Conservation (phyloP, 1,140 invertebrate species). For the Nomia melanderi region DNA sequence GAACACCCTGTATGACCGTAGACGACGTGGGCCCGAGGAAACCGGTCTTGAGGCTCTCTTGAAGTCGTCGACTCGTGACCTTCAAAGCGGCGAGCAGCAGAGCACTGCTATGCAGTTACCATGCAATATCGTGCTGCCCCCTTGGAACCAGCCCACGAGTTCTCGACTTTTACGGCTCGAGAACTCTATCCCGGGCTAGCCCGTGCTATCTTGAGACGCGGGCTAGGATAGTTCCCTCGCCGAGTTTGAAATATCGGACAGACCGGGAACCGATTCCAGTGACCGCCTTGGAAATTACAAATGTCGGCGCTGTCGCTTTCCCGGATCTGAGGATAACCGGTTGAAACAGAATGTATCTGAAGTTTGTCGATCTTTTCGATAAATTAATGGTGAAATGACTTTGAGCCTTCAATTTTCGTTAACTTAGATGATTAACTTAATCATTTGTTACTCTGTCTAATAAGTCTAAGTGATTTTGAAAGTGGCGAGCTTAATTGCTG, state of each 20-base stretch:
- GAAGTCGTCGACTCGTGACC: conserved; percentile 79
- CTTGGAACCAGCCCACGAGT: conserved; percentile 46
- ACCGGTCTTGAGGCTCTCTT: conserved; percentile 74
- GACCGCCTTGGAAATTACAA: conserved; percentile 28
- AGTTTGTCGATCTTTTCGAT: too few species aligned
- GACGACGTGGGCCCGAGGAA: conserved; percentile 69
- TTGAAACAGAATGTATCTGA: too few species aligned
- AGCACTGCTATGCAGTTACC: conserved; percentile 68
- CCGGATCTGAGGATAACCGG: neutral
- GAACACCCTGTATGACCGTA: conserved; percentile 64
- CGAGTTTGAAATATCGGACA: conserved; percentile 20
- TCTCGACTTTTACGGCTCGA: conserved; percentile 39
- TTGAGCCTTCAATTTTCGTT: too few species aligned
- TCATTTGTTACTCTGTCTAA: too few species aligned
- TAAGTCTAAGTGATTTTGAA: too few species aligned
- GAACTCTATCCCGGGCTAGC: conserved; percentile 26
- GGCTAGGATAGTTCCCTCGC: conserved; percentile 1
- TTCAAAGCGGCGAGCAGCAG: conserved; percentile 74
- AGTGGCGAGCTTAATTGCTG: too few species aligned
- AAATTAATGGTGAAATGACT: too few species aligned
- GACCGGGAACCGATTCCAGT: neutral
- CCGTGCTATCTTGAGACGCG: conserved; percentile 19
- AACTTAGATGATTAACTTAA: too few species aligned
- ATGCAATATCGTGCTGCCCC: conserved; percentile 68
- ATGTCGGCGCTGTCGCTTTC: neutral